Evolutionary conservation across 2,888 invertebrate genomes (phyloP), one percentile per base, ranked within the genome.

Genomic region (Carabus problematicus): DNA sequence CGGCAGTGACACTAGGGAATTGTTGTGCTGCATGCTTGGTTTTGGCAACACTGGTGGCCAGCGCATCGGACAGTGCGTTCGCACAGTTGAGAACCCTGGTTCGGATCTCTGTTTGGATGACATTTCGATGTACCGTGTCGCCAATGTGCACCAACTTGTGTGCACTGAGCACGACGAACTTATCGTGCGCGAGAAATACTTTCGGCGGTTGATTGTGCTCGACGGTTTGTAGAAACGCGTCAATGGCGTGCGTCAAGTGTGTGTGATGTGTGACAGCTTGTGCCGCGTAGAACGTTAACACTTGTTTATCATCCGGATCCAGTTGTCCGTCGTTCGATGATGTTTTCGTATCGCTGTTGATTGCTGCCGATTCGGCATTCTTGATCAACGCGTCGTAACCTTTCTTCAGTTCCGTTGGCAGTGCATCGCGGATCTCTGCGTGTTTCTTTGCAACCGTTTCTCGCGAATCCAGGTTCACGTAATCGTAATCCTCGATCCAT

Each of bases 101-200:
- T 77, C 91, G 89, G 56, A 94, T 83, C 72, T 91, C 91, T 66
- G 88, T 85, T 76, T 91, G 89, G 39, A 88, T 86, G 52, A 95
- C 87, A 81, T 95, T 95, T 75, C 94, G 89, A 80, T 95, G 91
- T 39, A 97, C 92, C 59, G 93, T 95, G 83, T 98, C 97, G 61
- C 97, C 97, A 71, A 97, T 96, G 79, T 94, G 93, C 16, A 98
- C 94, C 77, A 98, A 86, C 80, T 96, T 91, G 79, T 97, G 97
- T 29, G 96, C 97, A 79, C 94, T 94, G 59, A 98, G 86, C 42
- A 97, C 94, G 8, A 98, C 95, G 81, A 95, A 95, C 81, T 97
- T 97, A 63, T 95, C 94, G 79, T 96, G 94, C 11, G 95, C 94
- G 62, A 97, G 90, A 81, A 97, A 97, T 72, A 91, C 91, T 82